Base-by-base conservation (phyloP, 2,797 vertebrate species). In the Scolopax bukidnonensis region DNA sequence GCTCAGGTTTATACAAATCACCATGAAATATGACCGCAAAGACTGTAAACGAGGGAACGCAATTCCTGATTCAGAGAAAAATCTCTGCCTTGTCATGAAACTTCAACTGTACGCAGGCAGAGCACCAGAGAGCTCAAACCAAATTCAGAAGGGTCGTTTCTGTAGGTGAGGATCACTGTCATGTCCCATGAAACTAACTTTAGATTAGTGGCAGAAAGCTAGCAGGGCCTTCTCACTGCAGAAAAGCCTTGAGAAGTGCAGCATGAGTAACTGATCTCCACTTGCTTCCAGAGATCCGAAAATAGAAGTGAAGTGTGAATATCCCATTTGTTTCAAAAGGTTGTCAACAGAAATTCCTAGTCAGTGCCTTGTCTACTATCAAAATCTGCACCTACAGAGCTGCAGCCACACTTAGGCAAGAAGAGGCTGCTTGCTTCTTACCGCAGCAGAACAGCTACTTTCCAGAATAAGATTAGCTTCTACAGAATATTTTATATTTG, bases 251-350 rank as follows among this genome's bases (percentile, higher is more conserved):
- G 61, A 87, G 81, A 92, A 85, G 45, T 15, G 48, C 10, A 4
- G 78, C 71, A 59, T 89, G 88, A 95, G 87, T 65, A 95, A 95
- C 54, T 38, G 85, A 94, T 74, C 88, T 77, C 93, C 71, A 51
- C 71, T 96, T 83, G 84, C 89, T 93, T 85, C 40, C 76, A 92
- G 64, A 87, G 87, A 95, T 84, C 75, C n/a, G 4, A 96, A 97
- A 96, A 96, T 93, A 96, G 95, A 96, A 76, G 50, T 64, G 87
- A 91, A 89, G 84, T 71, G 90, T 84, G 95, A 97, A 93, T 84
- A 94, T 77, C 78, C 81, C 89, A 83, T 94, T 96, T 95, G 92
- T 90, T 94, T 83, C 87, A 57, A 57, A 91, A 69, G 6, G 4
- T 65, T 92, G 88, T 79, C 95, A 94, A 94, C 45, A 95, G 59